Evolutionary conservation across 2,797 vertebrate genomes (phyloP).

Genomic region (Gymnoscopelus microlampas): DNA sequence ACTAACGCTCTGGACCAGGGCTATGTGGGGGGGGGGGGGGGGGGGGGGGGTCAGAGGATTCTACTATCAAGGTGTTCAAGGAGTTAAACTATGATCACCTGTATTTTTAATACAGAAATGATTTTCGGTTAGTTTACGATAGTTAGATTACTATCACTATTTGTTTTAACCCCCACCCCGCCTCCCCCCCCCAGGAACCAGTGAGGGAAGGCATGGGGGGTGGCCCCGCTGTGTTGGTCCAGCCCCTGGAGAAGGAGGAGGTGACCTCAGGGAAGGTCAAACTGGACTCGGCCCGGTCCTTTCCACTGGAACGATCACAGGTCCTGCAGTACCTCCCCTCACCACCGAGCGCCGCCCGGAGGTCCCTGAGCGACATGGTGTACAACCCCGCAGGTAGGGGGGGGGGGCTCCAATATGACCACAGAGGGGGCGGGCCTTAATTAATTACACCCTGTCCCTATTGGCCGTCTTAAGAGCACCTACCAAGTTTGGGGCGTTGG

Average conservation of each 20-base stretch:
- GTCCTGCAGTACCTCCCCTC: conserved; percentile 66
- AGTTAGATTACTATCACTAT: too few relatives aligned
- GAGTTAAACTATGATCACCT: too few relatives aligned
- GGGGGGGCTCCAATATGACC: conserved; percentile 28
- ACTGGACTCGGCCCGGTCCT: conserved; percentile 76
- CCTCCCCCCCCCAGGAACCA: not conserved
- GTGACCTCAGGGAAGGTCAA: conserved; percentile 64
- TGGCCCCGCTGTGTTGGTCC: conserved; percentile 12
- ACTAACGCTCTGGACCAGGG: too few relatives aligned
- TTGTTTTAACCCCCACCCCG: not conserved
- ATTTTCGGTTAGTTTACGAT: too few relatives aligned
- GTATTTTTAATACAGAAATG: too few relatives aligned
- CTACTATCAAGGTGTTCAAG: too few relatives aligned
- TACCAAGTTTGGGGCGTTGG: too few relatives aligned
- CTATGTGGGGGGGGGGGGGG: too few relatives aligned
- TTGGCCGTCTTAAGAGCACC: too few relatives aligned
- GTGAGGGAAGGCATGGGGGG: conserved; percentile 35
- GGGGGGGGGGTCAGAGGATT: too few relatives aligned
- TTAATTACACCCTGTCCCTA: too few relatives aligned
- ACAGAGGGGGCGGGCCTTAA: too few relatives aligned
- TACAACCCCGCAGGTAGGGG: conserved; percentile 69
- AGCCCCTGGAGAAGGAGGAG: conserved; percentile 42
- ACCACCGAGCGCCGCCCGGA: conserved; percentile 69
- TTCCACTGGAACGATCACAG: conserved; percentile 77
- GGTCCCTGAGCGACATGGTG: conserved; percentile 83